Evolutionary conservation across 2,113 vertebrate species (phyloP).

Genomic region (Seriola quinqueradiata): DNA sequence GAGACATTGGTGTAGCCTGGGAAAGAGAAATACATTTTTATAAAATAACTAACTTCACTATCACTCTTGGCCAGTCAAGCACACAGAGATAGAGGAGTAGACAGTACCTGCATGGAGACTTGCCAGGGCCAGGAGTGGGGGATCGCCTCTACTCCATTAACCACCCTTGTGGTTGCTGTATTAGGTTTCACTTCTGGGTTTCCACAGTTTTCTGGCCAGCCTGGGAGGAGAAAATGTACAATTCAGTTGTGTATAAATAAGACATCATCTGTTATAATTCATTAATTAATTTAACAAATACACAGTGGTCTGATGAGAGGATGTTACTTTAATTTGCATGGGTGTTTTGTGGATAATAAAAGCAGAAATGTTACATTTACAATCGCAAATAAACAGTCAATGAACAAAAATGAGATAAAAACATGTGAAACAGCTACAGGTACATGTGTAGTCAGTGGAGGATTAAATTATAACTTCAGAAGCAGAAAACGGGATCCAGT

Average conservation of each 20-base stretch:
- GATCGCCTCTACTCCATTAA: constrained; percentile 77
- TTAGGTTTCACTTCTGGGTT: constrained; percentile 70
- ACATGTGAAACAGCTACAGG: too few species aligned
- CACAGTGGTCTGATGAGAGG: background rate
- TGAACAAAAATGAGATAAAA: too few species aligned
- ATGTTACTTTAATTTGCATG: background rate
- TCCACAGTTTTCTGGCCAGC: constrained; percentile 79
- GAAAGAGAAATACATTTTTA: constrained; percentile 13
- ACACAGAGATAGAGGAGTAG: background rate
- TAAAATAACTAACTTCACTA: background rate
- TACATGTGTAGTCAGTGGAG: too few species aligned
- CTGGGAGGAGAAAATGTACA: constrained; percentile 45
- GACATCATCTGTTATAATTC: background rate
- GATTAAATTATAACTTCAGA: too few species aligned
- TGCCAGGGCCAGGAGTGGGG: constrained; percentile 86
- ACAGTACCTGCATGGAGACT: constrained; percentile 84
- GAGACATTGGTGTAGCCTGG: constrained; percentile 50
- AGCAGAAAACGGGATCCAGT: too few species aligned
- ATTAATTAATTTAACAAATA: background rate
- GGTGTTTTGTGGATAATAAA: too few species aligned
- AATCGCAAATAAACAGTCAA: too few species aligned
- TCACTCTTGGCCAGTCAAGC: background rate
- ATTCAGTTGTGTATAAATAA: background rate
- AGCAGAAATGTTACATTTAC: too few species aligned
- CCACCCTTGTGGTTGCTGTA: constrained; percentile 61